Evolutionary conservation across 92 coral and sea anemone genomes (phyloP).

Genomic region (Parazoanthus atlanticus): DNA sequence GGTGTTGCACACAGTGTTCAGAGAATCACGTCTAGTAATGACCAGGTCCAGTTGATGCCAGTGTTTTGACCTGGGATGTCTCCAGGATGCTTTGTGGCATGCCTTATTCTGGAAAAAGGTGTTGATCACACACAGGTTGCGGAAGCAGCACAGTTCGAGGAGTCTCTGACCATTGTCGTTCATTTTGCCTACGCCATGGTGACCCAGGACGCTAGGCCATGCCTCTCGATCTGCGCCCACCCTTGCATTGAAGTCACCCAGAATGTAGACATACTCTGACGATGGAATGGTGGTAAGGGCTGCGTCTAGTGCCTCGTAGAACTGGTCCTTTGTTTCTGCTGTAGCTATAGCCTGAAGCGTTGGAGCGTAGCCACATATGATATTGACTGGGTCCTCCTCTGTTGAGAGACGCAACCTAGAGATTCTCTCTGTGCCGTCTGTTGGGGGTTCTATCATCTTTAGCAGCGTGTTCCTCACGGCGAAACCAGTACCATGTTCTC

Average conservation of each 20-base stretch:
- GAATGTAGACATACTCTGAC: constrained; percentile 40
- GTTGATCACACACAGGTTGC: constrained; percentile 42
- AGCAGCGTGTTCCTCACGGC: too few species aligned
- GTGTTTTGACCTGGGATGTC: constrained; percentile 44
- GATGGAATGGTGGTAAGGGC: constrained; percentile 36
- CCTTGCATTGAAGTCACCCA: constrained; percentile 60
- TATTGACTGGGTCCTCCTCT: constrained; percentile 31
- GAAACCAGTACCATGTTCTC: too few species aligned
- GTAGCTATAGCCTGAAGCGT: constrained; percentile 43
- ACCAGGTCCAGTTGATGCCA: constrained; percentile 54
- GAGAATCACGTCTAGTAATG: constrained; percentile 39
- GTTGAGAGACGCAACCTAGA: constrained; percentile 52
- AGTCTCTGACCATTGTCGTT: constrained; percentile 56
- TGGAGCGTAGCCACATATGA: constrained; percentile 54
- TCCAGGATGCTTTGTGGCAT: constrained; percentile 46
- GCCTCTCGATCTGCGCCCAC: constrained; percentile 53
- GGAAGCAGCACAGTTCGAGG: constrained; percentile 41
- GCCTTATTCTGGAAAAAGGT: constrained; percentile 41
- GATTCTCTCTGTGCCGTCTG: constrained; percentile 46
- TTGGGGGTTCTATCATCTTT: constrained; percentile 41
- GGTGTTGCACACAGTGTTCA: constrained; percentile 39
- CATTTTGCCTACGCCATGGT: constrained; percentile 50
- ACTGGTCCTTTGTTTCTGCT: constrained; percentile 55
- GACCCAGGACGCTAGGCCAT: constrained; percentile 49
- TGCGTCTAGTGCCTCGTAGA: constrained; percentile 48